Conservation (phyloP, 1,140 invertebrate genomes). For the Oscheius sp. region DNA sequence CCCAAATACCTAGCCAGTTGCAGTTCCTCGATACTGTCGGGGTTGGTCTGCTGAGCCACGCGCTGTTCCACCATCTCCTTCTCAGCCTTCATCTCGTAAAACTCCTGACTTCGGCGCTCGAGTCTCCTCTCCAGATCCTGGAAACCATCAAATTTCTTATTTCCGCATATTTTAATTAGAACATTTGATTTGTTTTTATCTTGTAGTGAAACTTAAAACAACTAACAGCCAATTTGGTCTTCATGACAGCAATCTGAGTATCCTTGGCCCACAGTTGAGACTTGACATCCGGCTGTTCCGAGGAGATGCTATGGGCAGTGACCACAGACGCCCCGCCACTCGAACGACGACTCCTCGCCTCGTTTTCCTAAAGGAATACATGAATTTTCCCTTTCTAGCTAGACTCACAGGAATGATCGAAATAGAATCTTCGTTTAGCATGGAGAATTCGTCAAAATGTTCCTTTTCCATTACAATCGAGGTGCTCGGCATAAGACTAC, state of each 20-base stretch:
- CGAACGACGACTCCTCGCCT: constrained; percentile 11
- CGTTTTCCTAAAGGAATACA: constrained; percentile 2
- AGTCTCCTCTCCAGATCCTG: constrained; percentile 19
- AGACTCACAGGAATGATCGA: not conserved
- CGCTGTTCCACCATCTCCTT: constrained; percentile 28
- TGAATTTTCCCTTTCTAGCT: not conserved
- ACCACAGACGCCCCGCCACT: not conserved
- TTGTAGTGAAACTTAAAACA: not conserved
- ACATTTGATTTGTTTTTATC: too few relatives aligned
- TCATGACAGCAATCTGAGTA: constrained; percentile 25
- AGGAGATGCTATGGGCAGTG: not conserved
- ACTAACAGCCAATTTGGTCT: constrained; percentile 6
- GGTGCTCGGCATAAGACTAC: not conserved
- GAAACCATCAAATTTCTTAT: constrained; percentile 3
- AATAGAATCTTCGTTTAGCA: not conserved
- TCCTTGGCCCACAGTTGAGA: constrained; percentile 33
- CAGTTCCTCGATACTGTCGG: constrained; percentile 25
- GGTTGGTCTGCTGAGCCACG: constrained; percentile 8
- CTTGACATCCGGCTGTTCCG: constrained; percentile 16
- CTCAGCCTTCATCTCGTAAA: constrained; percentile 31
- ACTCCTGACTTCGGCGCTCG: constrained; percentile 27
- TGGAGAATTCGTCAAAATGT: not conserved
- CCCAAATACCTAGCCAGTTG: constrained; percentile 28
- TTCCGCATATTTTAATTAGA: too few relatives aligned
- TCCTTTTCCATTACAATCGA: constrained; percentile 12